A percentile compares a stretch with the other conserved stretches of the same genome.
These are phyloP conservation scores for Thymelicus lineola DNA, from an alignment of 2,888 invertebrate species.

Conservation along the genomic window DNA sequence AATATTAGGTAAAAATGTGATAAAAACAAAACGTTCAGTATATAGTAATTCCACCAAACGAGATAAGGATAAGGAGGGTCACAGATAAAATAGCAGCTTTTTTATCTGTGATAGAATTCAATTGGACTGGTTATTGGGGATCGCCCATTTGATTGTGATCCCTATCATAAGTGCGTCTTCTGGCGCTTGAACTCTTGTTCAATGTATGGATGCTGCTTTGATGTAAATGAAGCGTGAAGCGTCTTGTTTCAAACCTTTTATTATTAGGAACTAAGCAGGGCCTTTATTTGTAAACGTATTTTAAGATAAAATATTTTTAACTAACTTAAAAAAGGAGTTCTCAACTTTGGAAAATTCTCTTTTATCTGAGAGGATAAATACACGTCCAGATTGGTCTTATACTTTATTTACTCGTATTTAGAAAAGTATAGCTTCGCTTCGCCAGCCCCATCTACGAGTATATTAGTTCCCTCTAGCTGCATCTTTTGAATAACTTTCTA, in stretches of 20 bases:
- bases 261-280: too few relatives aligned
- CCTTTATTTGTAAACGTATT: too few relatives aligned
- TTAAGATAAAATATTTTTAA: too few relatives aligned
- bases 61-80: slow-evolving; percentile 32
- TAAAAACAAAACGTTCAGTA: slow-evolving; percentile 30
- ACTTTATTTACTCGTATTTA: too few relatives aligned
- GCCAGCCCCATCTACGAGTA: too few relatives aligned
- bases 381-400: too few relatives aligned
- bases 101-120: slow-evolving; percentile 39
- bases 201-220: neutral
- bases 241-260: neutral
- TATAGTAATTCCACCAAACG: slow-evolving; percentile 30
- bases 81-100: slow-evolving; percentile 37
- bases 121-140: slow-evolving; percentile 35
- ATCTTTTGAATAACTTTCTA: too few relatives aligned
- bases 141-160: slow-evolving; percentile 25
- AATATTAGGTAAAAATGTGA: slow-evolving; percentile 20
- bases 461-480: too few relatives aligned
- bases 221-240: neutral
- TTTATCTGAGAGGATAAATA: too few relatives aligned
- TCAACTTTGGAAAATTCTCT: too few relatives aligned
- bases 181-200: neutral
- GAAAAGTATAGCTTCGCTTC: too few relatives aligned
- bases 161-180: slow-evolving; percentile 4
- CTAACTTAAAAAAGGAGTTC: too few relatives aligned